Evolutionary conservation across 1,140 invertebrate species (phyloP).

Genomic region (Agrilus planipennis): DNA sequence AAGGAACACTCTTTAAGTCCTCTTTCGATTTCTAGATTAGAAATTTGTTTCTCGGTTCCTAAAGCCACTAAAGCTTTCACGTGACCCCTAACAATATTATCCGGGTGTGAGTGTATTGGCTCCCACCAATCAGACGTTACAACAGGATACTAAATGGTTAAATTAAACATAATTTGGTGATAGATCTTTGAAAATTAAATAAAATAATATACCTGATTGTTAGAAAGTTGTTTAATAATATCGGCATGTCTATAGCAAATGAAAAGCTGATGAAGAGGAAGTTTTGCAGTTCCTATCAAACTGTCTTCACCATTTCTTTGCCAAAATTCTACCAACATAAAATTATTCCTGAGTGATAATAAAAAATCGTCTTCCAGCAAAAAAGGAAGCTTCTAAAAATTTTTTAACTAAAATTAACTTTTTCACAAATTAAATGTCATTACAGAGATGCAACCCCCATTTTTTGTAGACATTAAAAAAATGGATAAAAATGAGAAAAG

Average conservation of each 20-base stretch:
- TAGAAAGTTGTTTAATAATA: no score
- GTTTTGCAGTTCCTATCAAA: slow-evolving; percentile 41
- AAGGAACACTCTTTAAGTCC: slow-evolving; percentile 33
- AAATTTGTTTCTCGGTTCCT: slow-evolving; percentile 46
- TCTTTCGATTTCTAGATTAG: slow-evolving; percentile 39
- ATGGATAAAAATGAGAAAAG: no score
- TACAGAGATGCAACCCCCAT: no score
- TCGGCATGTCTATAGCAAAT: slow-evolving; percentile 47
- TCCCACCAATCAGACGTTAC: slow-evolving; percentile 49
- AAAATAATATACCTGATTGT: no score
- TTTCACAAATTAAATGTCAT: no score
- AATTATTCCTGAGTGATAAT: slow-evolving; percentile 42
- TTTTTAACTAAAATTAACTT: slow-evolving; percentile 2
- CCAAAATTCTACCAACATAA: slow-evolving; percentile 42
- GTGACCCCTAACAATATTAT: slow-evolving; percentile 36
- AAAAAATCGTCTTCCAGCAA: slow-evolving; percentile 42
- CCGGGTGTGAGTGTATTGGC: slow-evolving; percentile 36
- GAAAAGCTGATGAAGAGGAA: slow-evolving; percentile 47
- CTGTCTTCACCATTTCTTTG: slow-evolving; percentile 32
- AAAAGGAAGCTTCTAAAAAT: slow-evolving; percentile 30
- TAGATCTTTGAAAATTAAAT: no score
- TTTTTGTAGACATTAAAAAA: no score
- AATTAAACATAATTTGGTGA: no score
- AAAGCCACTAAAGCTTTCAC: slow-evolving; percentile 43
- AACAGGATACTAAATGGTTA: slow-evolving; percentile 44